Evolutionary conservation across 2,888 invertebrate species (phyloP).

Genomic region (Oscheius sp.): DNA sequence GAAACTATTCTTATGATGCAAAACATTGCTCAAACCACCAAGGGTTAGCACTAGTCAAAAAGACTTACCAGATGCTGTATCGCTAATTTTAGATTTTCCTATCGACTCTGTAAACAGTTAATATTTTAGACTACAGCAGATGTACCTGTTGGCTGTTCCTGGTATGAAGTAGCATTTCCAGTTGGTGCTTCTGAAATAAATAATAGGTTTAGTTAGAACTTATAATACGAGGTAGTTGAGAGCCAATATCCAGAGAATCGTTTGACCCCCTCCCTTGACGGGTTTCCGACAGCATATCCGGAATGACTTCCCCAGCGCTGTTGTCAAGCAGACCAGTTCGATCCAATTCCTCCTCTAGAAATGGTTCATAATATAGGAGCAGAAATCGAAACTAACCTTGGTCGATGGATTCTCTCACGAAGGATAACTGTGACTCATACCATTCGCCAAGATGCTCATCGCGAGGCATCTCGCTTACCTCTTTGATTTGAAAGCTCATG

Average conservation of each 20-base stretch:
- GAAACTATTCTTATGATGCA: background rate
- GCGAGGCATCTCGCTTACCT: slow-evolving; percentile 34
- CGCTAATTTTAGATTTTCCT: too few relatives aligned
- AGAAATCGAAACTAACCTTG: slow-evolving; percentile 44
- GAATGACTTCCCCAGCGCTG: too few relatives aligned
- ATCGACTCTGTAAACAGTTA: too few relatives aligned
- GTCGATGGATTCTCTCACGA: slow-evolving; percentile 59
- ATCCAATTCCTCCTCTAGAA: slow-evolving; percentile 1
- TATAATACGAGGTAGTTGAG: too few relatives aligned
- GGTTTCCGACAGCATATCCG: too few relatives aligned
- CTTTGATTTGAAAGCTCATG: slow-evolving; percentile 39
- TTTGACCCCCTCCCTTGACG: too few relatives aligned
- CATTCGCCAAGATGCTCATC: slow-evolving; percentile 40
- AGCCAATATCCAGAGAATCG: too few relatives aligned
- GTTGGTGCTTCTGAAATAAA: background rate
- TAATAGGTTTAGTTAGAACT: background rate
- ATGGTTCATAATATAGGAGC: background rate
- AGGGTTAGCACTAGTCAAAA: too few relatives aligned
- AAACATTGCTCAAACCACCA: background rate
- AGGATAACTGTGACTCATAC: slow-evolving; percentile 62
- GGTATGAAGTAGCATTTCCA: background rate
- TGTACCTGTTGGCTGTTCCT: too few relatives aligned
- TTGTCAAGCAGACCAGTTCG: too few relatives aligned
- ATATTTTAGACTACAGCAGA: too few relatives aligned
- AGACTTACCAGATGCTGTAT: too few relatives aligned